Conservation (phyloP, 2,888 invertebrate species). For the Luperina testacea region DNA sequence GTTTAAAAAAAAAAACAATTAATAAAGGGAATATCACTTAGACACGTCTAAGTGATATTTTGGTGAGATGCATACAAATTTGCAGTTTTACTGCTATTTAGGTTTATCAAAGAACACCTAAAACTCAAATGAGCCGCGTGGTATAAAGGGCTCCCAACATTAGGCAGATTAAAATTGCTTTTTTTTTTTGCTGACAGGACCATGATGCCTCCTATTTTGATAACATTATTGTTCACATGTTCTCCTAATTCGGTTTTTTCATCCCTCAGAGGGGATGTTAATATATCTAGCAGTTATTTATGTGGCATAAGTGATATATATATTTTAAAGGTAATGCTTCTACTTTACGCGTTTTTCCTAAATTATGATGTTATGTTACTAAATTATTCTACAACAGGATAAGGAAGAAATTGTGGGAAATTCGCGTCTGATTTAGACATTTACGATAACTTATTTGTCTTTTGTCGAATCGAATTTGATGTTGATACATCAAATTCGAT, state of each 20-base stretch:
- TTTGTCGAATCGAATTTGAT: neutral
- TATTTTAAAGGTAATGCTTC: slow-evolving; percentile 51
- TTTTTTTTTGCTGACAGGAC: slow-evolving; percentile 78
- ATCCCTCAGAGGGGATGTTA: slow-evolving; percentile 42
- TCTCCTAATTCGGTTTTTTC: slow-evolving; percentile 53
- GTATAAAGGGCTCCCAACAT: slow-evolving; percentile 68
- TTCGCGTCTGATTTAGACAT: slow-evolving; percentile 2
- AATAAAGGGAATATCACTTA: neutral
- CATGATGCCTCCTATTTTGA: slow-evolving; percentile 74
- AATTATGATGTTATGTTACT: slow-evolving; percentile 2
- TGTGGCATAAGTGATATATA: slow-evolving; percentile 47
- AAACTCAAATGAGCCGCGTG: neutral
- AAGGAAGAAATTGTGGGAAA: neutral
- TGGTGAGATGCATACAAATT: neutral
- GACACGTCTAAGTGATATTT: no score
- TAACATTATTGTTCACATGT: slow-evolving; percentile 70
- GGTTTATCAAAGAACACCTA: neutral
- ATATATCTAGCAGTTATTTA: slow-evolving; percentile 47
- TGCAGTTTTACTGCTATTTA: neutral
- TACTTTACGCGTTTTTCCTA: slow-evolving; percentile 17
- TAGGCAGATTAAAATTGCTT: slow-evolving; percentile 84
- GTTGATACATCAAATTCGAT: neutral
- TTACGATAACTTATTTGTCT: slow-evolving; percentile 8
- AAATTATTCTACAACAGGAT: neutral
- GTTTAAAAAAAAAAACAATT: neutral